Evolutionary conservation across 2,113 vertebrate genomes (phyloP).

Genomic region (Bubo bubo): DNA sequence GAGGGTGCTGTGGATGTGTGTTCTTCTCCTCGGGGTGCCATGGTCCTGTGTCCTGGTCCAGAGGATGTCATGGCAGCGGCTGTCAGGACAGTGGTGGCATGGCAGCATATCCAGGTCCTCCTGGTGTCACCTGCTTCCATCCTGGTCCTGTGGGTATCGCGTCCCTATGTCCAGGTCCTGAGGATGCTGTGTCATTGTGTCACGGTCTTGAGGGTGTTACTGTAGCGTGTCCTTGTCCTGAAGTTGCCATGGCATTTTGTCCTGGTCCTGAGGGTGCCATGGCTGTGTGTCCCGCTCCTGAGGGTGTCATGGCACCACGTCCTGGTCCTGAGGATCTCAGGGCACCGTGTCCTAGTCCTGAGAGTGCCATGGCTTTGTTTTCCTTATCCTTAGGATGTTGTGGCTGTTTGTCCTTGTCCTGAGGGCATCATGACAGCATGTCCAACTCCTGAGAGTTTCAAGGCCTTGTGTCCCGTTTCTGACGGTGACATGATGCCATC

Average conservation of each 20-base stretch:
- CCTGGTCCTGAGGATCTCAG: not conserved
- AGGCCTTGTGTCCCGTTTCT: not conserved
- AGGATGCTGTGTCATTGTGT: not conserved
- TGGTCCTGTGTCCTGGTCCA: not conserved
- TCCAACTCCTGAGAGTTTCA: not conserved
- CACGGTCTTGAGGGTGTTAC: not conserved
- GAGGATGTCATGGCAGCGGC: too few species aligned
- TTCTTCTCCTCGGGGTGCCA: not conserved
- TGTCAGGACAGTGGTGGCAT: too few species aligned
- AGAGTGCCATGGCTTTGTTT: not conserved
- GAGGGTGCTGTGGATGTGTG: not conserved
- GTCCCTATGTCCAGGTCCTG: not conserved
- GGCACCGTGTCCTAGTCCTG: not conserved
- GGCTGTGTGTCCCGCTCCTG: not conserved
- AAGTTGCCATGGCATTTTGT: not conserved
- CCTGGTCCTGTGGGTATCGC: not conserved
- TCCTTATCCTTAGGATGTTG: too few species aligned
- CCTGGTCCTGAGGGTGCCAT: not conserved
- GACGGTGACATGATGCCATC: rapidly evolving
- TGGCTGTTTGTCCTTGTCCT: not conserved
- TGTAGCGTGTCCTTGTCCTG: not conserved
- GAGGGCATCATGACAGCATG: not conserved
- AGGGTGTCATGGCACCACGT: not conserved
- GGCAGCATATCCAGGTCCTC: not conserved
- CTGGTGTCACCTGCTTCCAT: not conserved